Evolutionary conservation across 2,797 vertebrate species (phyloP).

Genomic region (Lacerta viridis): DNA sequence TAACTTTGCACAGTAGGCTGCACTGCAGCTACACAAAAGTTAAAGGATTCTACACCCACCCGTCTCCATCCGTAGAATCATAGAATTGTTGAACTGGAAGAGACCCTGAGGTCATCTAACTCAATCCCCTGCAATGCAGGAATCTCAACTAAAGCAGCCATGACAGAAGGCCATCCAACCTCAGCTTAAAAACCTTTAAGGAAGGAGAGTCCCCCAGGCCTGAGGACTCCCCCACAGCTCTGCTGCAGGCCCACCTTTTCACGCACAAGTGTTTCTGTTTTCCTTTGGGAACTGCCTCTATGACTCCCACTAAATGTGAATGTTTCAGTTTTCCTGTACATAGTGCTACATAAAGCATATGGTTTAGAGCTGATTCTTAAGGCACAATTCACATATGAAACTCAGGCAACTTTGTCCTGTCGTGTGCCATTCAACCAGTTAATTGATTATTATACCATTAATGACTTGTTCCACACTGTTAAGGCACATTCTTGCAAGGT

Average conservation of each 20-base stretch:
- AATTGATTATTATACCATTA: neutral
- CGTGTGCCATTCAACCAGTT: neutral
- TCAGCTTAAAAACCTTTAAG: too few relatives aligned
- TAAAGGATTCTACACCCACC: too few relatives aligned
- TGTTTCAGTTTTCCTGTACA: neutral
- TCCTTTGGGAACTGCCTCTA: neutral
- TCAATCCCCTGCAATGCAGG: too few relatives aligned
- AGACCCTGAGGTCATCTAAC: too few relatives aligned
- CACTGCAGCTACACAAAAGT: too few relatives aligned
- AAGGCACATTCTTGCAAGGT: neutral
- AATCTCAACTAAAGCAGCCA: too few relatives aligned
- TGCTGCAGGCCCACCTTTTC: neutral
- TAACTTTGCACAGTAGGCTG: too few relatives aligned
- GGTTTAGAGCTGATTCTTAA: neutral
- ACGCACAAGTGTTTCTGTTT: neutral
- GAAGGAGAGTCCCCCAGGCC: too few relatives aligned
- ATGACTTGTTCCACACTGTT: slow-evolving; percentile 15
- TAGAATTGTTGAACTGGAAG: too few relatives aligned
- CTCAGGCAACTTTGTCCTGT: rapidly evolving
- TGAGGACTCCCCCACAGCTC: too few relatives aligned
- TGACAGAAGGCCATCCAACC: too few relatives aligned
- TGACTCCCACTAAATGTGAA: neutral
- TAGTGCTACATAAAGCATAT: neutral
- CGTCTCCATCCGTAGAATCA: too few relatives aligned
- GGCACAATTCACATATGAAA: neutral